A percentile compares a stretch with the other conserved stretches of the same genome.
These are phyloP conservation scores for Platorchestia sp. DNA, from an alignment of 1,140 invertebrate genomes.

Conservation along the genomic window DNA sequence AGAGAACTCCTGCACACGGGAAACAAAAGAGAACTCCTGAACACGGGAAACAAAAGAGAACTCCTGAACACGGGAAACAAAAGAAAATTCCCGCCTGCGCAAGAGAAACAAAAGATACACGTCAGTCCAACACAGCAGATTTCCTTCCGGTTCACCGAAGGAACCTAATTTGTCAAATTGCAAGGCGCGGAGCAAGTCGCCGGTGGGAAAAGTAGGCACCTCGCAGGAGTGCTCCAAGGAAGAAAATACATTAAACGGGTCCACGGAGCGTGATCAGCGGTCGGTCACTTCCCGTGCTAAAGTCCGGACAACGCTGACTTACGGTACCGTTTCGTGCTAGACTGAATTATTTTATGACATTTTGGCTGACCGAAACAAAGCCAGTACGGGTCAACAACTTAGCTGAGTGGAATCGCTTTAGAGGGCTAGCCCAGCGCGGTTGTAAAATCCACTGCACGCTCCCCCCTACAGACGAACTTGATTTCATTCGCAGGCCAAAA, in stretches of 20 bases:
- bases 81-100: background rate
- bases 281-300: background rate
- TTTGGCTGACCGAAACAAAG: background rate
- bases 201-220: background rate
- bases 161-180: constrained; percentile 26
- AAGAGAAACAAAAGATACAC: constrained; percentile 37
- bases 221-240: background rate
- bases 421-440: background rate
- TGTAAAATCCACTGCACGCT: too few relatives aligned
- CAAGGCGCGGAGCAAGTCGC: background rate
- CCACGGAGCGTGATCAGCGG: background rate
- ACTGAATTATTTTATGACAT: background rate
- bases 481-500: background rate
- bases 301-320: background rate
- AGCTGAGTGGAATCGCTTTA: background rate
- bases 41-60: background rate
- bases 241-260: constrained; percentile 34
- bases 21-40: too few relatives aligned
- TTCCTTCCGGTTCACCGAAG: constrained; percentile 51
- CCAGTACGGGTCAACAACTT: background rate
- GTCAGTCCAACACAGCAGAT: constrained; percentile 45
- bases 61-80: background rate
- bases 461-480: background rate
- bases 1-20: too few relatives aligned
- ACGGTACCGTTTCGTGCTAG: background rate